These are phyloP conservation scores for Chrysina gloriosa DNA, from an alignment of 2,888 invertebrate genomes.

Conservation along the genomic window DNA sequence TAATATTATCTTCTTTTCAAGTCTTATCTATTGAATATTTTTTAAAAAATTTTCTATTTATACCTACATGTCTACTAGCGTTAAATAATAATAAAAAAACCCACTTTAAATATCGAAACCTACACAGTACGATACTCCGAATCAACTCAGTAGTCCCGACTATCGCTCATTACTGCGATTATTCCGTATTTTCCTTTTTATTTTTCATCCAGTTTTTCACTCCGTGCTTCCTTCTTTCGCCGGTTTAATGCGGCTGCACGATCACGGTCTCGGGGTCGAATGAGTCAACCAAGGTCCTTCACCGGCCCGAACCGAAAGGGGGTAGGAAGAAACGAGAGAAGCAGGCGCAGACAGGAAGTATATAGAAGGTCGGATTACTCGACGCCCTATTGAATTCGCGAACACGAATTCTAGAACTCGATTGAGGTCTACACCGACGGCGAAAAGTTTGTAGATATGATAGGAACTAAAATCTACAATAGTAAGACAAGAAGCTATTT, in stretches of 20 bases:
- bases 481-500: no score
- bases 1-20: no score
- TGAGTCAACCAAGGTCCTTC: slow-evolving; percentile 43
- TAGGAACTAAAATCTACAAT: no score
- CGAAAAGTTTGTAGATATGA: no score
- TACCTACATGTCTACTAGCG: no score
- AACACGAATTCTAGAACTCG: no score
- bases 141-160: not conserved
- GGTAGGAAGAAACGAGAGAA: slow-evolving; percentile 15
- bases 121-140: not conserved
- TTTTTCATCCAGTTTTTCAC: slow-evolving; percentile 9
- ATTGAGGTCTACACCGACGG: no score
- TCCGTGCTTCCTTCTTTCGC: slow-evolving; percentile 23
- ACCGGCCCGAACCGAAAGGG: slow-evolving; percentile 29
- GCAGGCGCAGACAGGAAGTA: slow-evolving; percentile 32
- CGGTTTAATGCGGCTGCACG: slow-evolving; percentile 26
- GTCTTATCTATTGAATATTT: no score
- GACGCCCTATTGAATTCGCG: slow-evolving; percentile 11
- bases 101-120: no score
- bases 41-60: no score
- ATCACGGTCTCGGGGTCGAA: slow-evolving; percentile 36
- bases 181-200: not conserved
- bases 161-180: slow-evolving; percentile 10
- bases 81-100: no score
- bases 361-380: slow-evolving; percentile 30